Percentiles rank a stretch among this genome's conserved stretches.
phyloP scores from a whole-genome alignment of 2,888 invertebrate species.

The Synanthedon andrenaeformis region DNA sequence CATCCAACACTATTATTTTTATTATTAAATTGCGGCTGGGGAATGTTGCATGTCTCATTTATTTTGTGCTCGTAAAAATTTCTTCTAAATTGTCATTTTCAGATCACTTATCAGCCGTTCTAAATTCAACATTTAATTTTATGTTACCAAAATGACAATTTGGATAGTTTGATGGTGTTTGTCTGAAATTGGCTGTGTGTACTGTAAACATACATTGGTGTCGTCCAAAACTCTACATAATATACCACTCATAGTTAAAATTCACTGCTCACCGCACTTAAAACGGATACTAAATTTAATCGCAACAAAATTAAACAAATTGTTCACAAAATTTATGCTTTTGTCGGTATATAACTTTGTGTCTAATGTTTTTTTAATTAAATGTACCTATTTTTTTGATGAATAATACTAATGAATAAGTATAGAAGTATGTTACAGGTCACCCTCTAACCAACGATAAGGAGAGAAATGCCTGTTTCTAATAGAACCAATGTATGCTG shows the following conservation, averaged over 20 bases:
- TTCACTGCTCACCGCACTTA: not conserved
- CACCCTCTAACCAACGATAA: slow-evolving; percentile 33
- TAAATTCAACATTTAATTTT: not conserved
- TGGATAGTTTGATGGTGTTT: slow-evolving; percentile 7
- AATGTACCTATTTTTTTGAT: not conserved
- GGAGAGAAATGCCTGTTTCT: slow-evolving; percentile 18
- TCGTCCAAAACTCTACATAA: not conserved
- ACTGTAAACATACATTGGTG: not conserved
- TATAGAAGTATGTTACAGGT: slow-evolving; percentile 49
- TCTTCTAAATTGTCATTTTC: slow-evolving; percentile 30
- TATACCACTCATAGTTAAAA: not conserved
- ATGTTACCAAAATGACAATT: slow-evolving; percentile 15
- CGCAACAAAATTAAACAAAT: not conserved
- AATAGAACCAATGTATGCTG: slow-evolving; percentile 21
- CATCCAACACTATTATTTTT: slow-evolving; percentile 58
- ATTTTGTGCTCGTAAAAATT: slow-evolving; percentile 24
- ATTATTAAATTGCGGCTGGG: slow-evolving; percentile 65
- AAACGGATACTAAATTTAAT: not conserved
- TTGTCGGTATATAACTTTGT: too few species aligned
- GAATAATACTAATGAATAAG: slow-evolving; percentile 2
- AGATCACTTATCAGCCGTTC: slow-evolving; percentile 2
- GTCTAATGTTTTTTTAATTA: not conserved
- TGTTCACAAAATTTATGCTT: too few species aligned
- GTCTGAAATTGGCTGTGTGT: slow-evolving; percentile 27
- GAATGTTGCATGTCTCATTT: slow-evolving; percentile 61